Evolutionary conservation across 1,140 invertebrate species (phyloP).

Genomic region (Drosophila arizonae): DNA sequence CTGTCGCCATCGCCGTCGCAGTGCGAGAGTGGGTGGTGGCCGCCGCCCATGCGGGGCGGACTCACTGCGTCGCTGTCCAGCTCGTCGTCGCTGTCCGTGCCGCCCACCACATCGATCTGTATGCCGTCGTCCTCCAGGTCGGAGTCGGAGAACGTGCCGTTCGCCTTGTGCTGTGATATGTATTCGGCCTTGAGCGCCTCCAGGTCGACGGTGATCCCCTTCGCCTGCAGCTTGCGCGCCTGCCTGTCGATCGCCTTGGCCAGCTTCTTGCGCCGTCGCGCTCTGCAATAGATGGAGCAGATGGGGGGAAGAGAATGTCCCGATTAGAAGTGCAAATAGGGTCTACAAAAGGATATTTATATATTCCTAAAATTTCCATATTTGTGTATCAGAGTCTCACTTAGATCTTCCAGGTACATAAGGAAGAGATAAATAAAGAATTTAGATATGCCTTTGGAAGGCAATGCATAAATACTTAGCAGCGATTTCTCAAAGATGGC

Average conservation of each 20-base stretch:
- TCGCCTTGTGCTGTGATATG: constrained; percentile 86
- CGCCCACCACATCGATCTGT: constrained; percentile 90
- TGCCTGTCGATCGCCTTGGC: constrained; percentile 96
- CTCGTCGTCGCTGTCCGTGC: constrained; percentile 86
- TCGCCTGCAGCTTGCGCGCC: constrained; percentile 93
- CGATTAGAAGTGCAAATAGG: neutral
- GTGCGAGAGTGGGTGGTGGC: constrained; percentile 84
- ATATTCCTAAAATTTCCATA: too few relatives aligned
- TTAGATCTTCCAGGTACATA: too few relatives aligned
- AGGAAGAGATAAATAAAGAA: too few relatives aligned
- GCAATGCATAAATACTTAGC: too few relatives aligned
- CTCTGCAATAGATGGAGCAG: constrained; percentile 83
- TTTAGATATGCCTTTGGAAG: too few relatives aligned
- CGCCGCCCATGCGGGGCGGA: constrained; percentile 78
- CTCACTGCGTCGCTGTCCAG: constrained; percentile 84
- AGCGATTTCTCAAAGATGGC: too few relatives aligned
- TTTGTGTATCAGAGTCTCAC: too few relatives aligned
- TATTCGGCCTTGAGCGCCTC: constrained; percentile 93
- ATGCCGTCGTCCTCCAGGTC: constrained; percentile 88
- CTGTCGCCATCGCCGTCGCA: constrained; percentile 85
- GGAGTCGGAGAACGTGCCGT: constrained; percentile 87
- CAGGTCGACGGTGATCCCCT: constrained; percentile 94
- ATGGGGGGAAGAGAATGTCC: neutral
- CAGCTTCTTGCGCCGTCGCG: constrained; percentile 94
- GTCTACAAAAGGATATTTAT: too few relatives aligned